Percentiles rank a stretch among this genome's conserved stretches.
phyloP scores from a whole-genome alignment of 2,113 vertebrate species.

The Ahaetulla prasina region DNA sequence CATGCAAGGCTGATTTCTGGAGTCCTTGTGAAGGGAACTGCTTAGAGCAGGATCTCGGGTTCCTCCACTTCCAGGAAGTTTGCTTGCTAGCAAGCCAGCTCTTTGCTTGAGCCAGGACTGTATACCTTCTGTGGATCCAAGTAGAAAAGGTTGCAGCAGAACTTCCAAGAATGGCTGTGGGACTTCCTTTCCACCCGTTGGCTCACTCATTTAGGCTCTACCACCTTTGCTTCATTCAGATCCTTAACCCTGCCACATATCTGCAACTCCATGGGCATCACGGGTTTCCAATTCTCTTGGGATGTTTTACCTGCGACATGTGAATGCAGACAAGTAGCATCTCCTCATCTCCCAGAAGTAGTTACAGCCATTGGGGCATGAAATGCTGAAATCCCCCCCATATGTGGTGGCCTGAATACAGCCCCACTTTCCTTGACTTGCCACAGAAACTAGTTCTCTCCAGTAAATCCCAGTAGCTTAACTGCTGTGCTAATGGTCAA shows the following conservation, averaged over 20 bases:
- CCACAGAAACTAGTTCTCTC: not conserved
- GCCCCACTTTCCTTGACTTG: not conserved
- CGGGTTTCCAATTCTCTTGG: too few relatives aligned
- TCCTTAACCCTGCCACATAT: not conserved
- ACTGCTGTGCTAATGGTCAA: accelerated
- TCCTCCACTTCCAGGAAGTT: not conserved
- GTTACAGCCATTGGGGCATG: not conserved
- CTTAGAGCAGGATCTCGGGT: not conserved
- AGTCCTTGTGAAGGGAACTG: conserved; percentile 33
- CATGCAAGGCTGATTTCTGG: not conserved
- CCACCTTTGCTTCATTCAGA: not conserved
- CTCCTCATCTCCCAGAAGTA: not conserved
- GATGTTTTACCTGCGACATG: not conserved
- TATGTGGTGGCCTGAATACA: not conserved
- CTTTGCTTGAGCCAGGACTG: not conserved
- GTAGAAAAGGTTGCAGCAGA: conserved; percentile 35
- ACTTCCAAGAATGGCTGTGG: conserved; percentile 22
- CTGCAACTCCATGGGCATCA: not conserved
- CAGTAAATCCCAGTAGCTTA: not conserved
- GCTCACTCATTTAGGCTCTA: not conserved
- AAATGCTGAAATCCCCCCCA: not conserved
- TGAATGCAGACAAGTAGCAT: not conserved
- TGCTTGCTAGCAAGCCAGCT: not conserved
- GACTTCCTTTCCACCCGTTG: not conserved
- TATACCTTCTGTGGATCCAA: too few relatives aligned